Base-by-base conservation (phyloP, 2,888 invertebrate species). In the Tolmerus cingulatus region DNA sequence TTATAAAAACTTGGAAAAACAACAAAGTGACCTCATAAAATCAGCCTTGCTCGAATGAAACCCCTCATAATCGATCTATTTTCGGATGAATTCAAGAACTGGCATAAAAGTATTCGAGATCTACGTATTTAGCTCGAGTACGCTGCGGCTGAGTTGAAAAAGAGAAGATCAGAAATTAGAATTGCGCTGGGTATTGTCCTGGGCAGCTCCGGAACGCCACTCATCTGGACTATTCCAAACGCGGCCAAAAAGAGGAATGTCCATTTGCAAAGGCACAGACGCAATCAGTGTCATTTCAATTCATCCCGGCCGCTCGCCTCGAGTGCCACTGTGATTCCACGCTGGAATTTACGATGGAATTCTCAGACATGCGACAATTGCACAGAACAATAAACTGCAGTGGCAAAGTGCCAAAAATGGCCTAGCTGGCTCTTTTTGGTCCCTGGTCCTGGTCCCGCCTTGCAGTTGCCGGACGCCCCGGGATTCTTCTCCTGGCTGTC, bases 401-500 rank as follows among this genome's bases (percentile, higher is more conserved):
- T 82, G 82, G 82, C 82, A 23, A 30, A 37, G 57, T 82, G 82
- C 82, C 82, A 82, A 82, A 82, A 82, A 57, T 82, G 66, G 57
- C 66, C 57, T 34, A 82, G 37, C 51, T 57, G 43, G 40, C 37
- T 57, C 40, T 82, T 82, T 82, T 82, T 82, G 30, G 9, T n/a
- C 19, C n/a, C n/a, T n/a, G n/a, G n/a, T n/a, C n/a, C n/a, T n/a
- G n/a, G n/a, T n/a, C n/a, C n/a, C 9, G 37, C 37, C 37, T 82
- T 82, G 82, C 37, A 66, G 66, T 82, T 55, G 82, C 34, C 37
- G 40, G 51, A 66, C 27, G 79, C 51, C 51, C 51, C 46, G 16
- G 34, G 37, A 40, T 12, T 2, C 30, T 81, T 55, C 55, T 81
- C 46, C 27, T 78, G 30, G 81, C 5, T 4, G n/a, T 82, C 40